phyloP scores from a whole-genome alignment of 2,797 vertebrate genomes.

The Pitangus sulphuratus region DNA sequence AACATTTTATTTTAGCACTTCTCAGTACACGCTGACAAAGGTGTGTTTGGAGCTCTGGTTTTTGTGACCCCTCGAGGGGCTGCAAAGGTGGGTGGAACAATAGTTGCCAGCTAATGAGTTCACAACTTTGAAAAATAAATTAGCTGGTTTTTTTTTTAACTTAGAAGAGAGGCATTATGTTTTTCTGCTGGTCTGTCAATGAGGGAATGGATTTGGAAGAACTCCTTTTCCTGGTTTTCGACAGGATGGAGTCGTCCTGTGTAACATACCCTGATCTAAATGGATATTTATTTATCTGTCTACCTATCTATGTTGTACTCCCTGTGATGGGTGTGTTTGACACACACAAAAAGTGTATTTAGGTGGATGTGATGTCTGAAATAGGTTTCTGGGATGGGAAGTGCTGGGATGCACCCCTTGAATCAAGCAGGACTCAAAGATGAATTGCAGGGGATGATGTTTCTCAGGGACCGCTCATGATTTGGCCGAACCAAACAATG shows the following conservation, averaged over 20 bases:
- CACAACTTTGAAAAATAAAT: background rate
- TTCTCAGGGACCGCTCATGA: background rate
- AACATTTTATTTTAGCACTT: background rate
- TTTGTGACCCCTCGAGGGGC: background rate
- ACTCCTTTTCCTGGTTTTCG: background rate
- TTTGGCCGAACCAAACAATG: background rate
- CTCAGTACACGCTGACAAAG: background rate
- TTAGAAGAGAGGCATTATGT: background rate
- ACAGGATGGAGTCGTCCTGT: background rate
- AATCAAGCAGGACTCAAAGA: background rate
- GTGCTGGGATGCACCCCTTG: background rate
- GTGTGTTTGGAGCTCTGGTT: background rate
- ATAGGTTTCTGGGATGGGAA: background rate
- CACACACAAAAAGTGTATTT: background rate
- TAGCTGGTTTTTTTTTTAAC: background rate
- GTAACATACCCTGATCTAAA: rapidly evolving
- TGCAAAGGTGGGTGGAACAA: background rate
- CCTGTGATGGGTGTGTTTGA: background rate
- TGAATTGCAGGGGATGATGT: background rate
- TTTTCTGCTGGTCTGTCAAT: background rate
- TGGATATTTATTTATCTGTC: background rate
- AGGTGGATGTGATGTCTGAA: background rate
- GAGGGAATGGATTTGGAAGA: background rate
- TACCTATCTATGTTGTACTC: background rate
- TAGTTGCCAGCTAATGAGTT: background rate